Evolutionary conservation across 1,140 invertebrate species (phyloP).

Genomic region (Hormaphis cornu): DNA sequence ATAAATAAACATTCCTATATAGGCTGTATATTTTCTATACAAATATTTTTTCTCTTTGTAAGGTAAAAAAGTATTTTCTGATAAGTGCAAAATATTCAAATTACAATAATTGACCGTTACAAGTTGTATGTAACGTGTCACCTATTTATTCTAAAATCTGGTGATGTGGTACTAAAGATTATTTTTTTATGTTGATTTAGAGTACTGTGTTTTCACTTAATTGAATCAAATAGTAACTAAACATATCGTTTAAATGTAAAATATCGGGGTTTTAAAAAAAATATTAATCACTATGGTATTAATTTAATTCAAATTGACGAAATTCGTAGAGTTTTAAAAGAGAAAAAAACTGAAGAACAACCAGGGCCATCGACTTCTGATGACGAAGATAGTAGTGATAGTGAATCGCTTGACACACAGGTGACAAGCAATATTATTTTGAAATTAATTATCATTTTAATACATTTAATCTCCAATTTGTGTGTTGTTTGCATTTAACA

Average conservation of each 20-base stretch:
- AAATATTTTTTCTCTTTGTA: too few relatives aligned
- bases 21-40: too few relatives aligned
- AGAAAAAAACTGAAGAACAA: conserved; percentile 3
- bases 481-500: not conserved
- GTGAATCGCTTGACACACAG: conserved; percentile 29
- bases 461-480: not conserved
- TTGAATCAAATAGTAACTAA: too few relatives aligned
- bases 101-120: too few relatives aligned
- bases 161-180: too few relatives aligned
- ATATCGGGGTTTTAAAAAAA: not conserved
- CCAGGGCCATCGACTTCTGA: conserved; percentile 4
- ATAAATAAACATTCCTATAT: too few relatives aligned
- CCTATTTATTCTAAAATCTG: too few relatives aligned
- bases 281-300: not conserved
- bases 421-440: conserved; percentile 26
- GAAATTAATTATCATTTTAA: not conserved
- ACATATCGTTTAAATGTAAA: not conserved
- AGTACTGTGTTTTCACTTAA: too few relatives aligned
- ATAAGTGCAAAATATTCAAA: too few relatives aligned
- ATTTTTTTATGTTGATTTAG: too few relatives aligned
- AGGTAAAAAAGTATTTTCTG: too few relatives aligned
- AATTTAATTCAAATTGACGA: not conserved
- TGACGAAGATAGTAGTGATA: conserved; percentile 14
- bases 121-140: too few relatives aligned
- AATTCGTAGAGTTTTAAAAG: not conserved